phyloP scores from a whole-genome alignment of 2,888 invertebrate species.

The Fissipunctia ypsillon region DNA sequence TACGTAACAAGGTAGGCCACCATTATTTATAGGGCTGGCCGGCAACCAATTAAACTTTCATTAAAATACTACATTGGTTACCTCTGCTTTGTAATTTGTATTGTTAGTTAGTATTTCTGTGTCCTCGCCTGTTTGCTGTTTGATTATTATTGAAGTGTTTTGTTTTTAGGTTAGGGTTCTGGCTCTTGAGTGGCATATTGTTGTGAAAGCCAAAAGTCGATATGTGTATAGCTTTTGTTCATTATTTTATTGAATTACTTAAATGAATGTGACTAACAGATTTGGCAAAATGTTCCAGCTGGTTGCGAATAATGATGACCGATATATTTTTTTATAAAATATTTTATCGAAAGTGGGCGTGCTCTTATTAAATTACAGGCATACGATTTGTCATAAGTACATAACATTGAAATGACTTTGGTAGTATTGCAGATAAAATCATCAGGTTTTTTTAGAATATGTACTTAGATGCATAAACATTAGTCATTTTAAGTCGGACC shows the following conservation, averaged over 20 bases:
- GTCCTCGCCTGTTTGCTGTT: constrained; percentile 17
- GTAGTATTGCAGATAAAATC: background rate
- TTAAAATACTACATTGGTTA: constrained; percentile 68
- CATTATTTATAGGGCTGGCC: constrained; percentile 69
- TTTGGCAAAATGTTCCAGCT: background rate
- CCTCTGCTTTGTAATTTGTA: constrained; percentile 53
- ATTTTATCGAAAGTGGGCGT: constrained; percentile 10
- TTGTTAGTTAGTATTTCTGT: constrained; percentile 53
- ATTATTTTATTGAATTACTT: background rate
- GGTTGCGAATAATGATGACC: background rate
- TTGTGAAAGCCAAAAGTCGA: constrained; percentile 11
- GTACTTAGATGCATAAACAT: no score
- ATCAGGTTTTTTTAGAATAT: no score
- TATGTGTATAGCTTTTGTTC: background rate
- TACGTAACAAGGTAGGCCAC: constrained; percentile 52
- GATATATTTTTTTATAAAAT: background rate
- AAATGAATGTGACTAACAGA: background rate
- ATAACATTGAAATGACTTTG: background rate
- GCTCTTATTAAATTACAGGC: constrained; percentile 11
- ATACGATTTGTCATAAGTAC: background rate
- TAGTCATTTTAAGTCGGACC: no score
- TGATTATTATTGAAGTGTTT: constrained; percentile 39
- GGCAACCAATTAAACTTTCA: constrained; percentile 71
- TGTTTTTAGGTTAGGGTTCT: constrained; percentile 10
- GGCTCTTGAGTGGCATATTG: constrained; percentile 28